A percentile compares a stretch with the other conserved stretches of the same genome.
These are phyloP conservation scores for Drosophila navojoa DNA, from an alignment of 1,140 invertebrate genomes.

Conservation along the genomic window DNA sequence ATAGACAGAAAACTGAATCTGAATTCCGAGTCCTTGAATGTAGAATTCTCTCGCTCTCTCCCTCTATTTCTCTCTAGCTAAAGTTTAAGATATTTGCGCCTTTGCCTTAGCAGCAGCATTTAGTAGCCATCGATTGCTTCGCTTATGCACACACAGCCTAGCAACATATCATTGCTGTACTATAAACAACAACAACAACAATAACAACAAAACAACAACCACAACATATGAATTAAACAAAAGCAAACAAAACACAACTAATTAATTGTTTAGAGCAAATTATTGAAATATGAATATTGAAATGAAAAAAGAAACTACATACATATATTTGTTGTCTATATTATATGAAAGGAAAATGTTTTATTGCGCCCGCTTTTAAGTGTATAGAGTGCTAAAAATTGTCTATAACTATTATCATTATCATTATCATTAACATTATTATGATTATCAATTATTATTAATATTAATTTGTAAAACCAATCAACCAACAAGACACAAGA, in stretches of 20 bases:
- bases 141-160: slow-evolving; percentile 38
- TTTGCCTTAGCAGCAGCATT: slow-evolving; percentile 46
- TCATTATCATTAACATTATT: slow-evolving; percentile 42
- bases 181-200: slow-evolving; percentile 35
- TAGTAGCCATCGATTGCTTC: slow-evolving; percentile 42
- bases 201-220: slow-evolving; percentile 17
- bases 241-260: slow-evolving; percentile 23
- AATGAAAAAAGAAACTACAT: background rate
- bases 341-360: slow-evolving; percentile 65
- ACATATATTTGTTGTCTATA: slow-evolving; percentile 70
- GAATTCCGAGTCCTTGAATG: slow-evolving; percentile 13
- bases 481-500: slow-evolving; percentile 41
- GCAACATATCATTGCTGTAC: slow-evolving; percentile 59
- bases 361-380: slow-evolving; percentile 54
- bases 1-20: slow-evolving; percentile 6
- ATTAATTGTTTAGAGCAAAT: no score
- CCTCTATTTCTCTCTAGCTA: slow-evolving; percentile 18
- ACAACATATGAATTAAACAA: slow-evolving; percentile 6
- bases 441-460: slow-evolving; percentile 24
- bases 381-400: slow-evolving; percentile 54
- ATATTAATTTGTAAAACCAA: slow-evolving; percentile 27
- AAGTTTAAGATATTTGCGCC: slow-evolving; percentile 45
- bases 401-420: slow-evolving; percentile 47
- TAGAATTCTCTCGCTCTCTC: slow-evolving; percentile 2
- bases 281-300: no score